Conservation (phyloP, 2,113 vertebrate species). For the Proterorhinus semilunaris region DNA sequence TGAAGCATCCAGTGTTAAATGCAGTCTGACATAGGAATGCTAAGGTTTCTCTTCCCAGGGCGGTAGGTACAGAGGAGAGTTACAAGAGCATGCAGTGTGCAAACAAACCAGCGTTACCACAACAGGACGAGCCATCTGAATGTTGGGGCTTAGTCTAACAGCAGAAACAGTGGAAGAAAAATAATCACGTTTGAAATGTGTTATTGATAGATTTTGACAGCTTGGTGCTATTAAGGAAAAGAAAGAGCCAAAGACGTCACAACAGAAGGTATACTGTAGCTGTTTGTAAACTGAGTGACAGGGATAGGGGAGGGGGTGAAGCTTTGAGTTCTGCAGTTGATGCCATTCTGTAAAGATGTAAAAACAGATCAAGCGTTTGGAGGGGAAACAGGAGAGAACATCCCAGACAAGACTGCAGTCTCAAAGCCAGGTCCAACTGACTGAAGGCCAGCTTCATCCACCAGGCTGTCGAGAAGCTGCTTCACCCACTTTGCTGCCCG, state of each 20-base stretch:
- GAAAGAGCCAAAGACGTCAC: neutral
- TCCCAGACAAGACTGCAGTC: too few relatives aligned
- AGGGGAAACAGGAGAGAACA: too few relatives aligned
- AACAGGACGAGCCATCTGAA: neutral
- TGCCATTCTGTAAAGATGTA: too few relatives aligned
- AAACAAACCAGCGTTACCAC: constrained; percentile 6
- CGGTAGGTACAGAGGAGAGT: constrained; percentile 1
- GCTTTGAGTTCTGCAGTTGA: too few relatives aligned
- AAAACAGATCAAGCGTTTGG: too few relatives aligned
- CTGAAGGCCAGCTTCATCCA: too few relatives aligned
- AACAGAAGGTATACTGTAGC: neutral
- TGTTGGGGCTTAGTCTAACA: neutral
- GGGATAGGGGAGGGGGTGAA: neutral
- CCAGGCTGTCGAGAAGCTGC: too few relatives aligned
- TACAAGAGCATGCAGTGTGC: constrained; percentile 1
- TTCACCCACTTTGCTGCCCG: too few relatives aligned
- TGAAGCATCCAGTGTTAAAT: constrained; percentile 33
- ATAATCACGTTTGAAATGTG: neutral
- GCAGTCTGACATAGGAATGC: constrained; percentile 46
- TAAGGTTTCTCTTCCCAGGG: constrained; percentile 18
- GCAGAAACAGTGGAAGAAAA: neutral
- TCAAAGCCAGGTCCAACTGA: too few relatives aligned
- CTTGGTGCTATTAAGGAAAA: neutral
- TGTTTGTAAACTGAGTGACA: neutral
- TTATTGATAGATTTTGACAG: neutral